Percentiles rank a stretch among this genome's conserved stretches.
Evolutionary conservation across 2,113 vertebrate species (phyloP).

Genomic region (Alligator sinensis): DNA sequence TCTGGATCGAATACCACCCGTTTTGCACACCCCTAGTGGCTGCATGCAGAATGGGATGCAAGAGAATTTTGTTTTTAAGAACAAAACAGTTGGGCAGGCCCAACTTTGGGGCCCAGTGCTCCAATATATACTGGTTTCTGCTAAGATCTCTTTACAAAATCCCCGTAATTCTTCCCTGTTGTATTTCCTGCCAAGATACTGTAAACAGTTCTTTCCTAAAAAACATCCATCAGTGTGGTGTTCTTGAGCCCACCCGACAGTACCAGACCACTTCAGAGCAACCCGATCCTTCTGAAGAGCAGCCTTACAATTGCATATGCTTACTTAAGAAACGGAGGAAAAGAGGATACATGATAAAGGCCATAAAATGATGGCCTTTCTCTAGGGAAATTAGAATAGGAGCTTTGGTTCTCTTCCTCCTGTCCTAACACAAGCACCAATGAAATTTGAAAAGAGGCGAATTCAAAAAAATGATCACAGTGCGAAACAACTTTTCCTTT

Average conservation of each 20-base stretch:
- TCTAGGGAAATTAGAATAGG: neutral
- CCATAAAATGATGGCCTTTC: neutral
- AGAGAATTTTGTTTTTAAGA: neutral
- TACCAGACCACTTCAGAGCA: neutral
- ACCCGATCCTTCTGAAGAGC: neutral
- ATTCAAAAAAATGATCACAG: neutral
- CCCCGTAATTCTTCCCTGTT: fast-evolving
- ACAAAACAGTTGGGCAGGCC: fast-evolving
- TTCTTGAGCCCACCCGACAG: neutral
- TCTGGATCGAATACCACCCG: no score
- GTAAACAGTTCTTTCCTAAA: neutral
- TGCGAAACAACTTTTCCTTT: neutral
- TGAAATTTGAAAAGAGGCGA: neutral
- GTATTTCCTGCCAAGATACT: neutral
- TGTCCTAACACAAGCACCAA: neutral
- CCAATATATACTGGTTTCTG: neutral
- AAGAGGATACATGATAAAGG: neutral
- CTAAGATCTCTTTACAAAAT: neutral
- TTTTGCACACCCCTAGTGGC: no score
- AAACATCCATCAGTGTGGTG: neutral
- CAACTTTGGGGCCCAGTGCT: neutral
- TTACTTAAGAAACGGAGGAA: neutral
- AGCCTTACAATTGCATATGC: neutral
- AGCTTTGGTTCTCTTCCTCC: neutral
- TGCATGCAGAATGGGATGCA: no score